phyloP scores from a whole-genome alignment of 2,113 vertebrate species.

The Ploceus nigricollis region DNA sequence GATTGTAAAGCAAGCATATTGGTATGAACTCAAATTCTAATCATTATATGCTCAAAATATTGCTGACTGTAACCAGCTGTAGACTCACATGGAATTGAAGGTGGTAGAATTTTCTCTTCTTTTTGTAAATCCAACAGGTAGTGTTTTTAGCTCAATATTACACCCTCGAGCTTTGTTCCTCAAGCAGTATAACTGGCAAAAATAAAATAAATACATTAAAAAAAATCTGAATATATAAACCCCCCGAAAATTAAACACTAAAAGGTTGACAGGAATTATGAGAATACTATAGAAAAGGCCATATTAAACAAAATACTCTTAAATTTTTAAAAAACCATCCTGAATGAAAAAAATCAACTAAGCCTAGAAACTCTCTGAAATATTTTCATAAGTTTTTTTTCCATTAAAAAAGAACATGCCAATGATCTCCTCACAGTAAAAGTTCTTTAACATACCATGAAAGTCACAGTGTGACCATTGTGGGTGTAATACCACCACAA shows the following conservation, averaged over 20 bases:
- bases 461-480: not conserved
- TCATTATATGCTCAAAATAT: not conserved
- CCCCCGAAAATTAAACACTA: not conserved
- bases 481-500: accelerated
- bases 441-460: not conserved
- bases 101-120: conserved; percentile 88
- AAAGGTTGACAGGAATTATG: not conserved
- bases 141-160: conserved; percentile 81
- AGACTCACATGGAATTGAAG: conserved; percentile 80
- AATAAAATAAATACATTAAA: not conserved
- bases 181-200: conserved; percentile 77
- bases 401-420: not conserved
- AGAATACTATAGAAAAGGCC: not conserved
- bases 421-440: not conserved
- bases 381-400: not conserved
- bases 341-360: not conserved
- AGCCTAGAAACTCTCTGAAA: not conserved
- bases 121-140: conserved; percentile 86
- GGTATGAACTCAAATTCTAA: not conserved
- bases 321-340: not conserved
- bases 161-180: conserved; percentile 77
- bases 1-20: not conserved
- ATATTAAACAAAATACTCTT: not conserved
- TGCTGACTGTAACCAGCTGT: not conserved
- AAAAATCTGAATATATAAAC: not conserved